Conservation (phyloP, 2,797 vertebrate genomes). For the Anableps anableps region DNA sequence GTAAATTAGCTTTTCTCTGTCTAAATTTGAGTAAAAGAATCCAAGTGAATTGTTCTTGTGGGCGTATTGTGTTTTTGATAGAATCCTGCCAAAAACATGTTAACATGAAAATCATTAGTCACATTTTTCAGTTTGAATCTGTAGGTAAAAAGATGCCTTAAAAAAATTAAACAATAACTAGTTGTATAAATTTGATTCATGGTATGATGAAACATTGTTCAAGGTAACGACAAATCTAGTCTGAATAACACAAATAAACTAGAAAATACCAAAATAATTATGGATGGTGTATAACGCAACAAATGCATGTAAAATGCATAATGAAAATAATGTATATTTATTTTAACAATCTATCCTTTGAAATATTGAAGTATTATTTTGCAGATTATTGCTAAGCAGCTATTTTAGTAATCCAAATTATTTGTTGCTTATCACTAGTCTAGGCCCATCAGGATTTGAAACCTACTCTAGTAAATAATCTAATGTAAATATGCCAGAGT, state of each 20-base stretch:
- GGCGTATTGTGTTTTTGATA: neutral
- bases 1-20: conserved; percentile 39
- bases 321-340: neutral
- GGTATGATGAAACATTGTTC: too few species aligned
- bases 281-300: neutral
- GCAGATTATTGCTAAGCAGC: neutral
- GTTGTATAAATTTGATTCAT: neutral
- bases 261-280: neutral
- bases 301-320: neutral
- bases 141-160: neutral
- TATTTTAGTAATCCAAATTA: neutral
- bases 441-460: neutral
- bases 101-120: neutral
- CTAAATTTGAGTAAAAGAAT: neutral
- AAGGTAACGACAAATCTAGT: neutral
- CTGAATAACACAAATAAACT: neutral
- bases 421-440: neutral
- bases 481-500: too few species aligned
- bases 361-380: neutral
- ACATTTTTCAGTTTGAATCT: neutral
- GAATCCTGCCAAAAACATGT: neutral
- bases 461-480: neutral
- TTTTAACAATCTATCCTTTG: neutral
- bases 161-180: neutral
- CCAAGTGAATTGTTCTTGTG: neutral